These are phyloP conservation scores for Microctonus brassicae DNA, from an alignment of 2,888 invertebrate species.

Conservation along the genomic window DNA sequence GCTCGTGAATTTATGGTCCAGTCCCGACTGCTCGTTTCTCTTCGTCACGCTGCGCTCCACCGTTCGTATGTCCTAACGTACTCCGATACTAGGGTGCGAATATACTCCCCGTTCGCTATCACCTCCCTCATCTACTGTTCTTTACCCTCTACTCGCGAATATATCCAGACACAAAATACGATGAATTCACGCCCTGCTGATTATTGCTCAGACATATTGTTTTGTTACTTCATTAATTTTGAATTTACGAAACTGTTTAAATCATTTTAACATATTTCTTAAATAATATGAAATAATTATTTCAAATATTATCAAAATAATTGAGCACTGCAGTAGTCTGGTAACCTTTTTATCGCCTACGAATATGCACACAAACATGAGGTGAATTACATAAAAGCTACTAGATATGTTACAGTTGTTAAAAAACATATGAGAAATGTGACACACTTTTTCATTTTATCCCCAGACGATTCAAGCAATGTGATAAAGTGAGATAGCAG, in stretches of 20 bases:
- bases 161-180: neutral
- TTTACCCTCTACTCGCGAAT: neutral
- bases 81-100: constrained; percentile 14
- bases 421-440: neutral
- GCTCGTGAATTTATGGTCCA: constrained; percentile 62
- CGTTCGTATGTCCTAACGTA: constrained; percentile 14
- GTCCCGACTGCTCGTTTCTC: constrained; percentile 60
- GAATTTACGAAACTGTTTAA: neutral
- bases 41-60: constrained; percentile 54
- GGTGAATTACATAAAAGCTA: neutral
- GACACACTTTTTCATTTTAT: neutral
- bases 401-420: neutral
- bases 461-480: neutral
- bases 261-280: neutral
- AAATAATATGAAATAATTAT: too few relatives aligned
- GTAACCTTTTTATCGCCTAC: neutral
- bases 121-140: neutral
- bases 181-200: neutral
- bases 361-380: neutral
- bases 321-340: neutral
- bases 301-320: too few relatives aligned
- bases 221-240: neutral
- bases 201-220: neutral
- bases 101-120: constrained; percentile 7
- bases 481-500: neutral